Evolutionary conservation across 1,140 invertebrate genomes (phyloP), one percentile per base, ranked within the genome.

Genomic region (Zaprionus gabonicus): DNA sequence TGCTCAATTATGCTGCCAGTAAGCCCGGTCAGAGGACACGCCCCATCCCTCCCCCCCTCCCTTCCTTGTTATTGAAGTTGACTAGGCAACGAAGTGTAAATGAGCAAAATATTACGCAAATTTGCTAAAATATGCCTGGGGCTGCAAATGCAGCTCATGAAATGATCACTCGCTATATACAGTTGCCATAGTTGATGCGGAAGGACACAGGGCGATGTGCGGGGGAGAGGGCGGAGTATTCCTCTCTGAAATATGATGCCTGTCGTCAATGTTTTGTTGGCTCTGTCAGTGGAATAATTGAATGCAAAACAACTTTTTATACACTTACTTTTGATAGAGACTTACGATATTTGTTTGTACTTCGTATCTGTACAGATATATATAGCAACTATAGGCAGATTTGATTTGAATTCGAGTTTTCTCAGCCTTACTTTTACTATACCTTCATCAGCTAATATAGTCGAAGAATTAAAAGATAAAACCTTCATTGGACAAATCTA

Each of bases 291-390:
- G 71, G 34, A 57, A 62, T 77, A 87, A 83, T 81, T 84, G 84
- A 87, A 88, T 88, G 84, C 84, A 83, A 87, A 87, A 71, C 75
- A 83, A 83, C 63, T 80, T 88, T 88, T 88, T 81, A 46, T 46
- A 46, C 41, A 0, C n/a, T 46, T 46, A 9, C n/a, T 9, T n/a
- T 34, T 34, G 31, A 10, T 9, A 34, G 31, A 3, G 9, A 3
- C 2, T 34, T 34, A 10, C 0, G 9, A 34, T 10, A 34, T 34
- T 31, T 31, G 28, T 9, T 10, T 34, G 31, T 34, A 34, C 31
- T 34, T 34, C 9, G 9, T 10, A 3, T 9, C 31, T 10, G 10
- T n/a, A n/a, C 31, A 34, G 31, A 34, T 34, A 34, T 20, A 20
- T 20, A 20, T n/a, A n/a, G n/a, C n/a, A n/a, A n/a, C n/a, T n/a